Percentiles rank a stretch among this genome's conserved stretches.
These are phyloP conservation scores for Mustela lutreola DNA, from an alignment of 2,113 vertebrate species.

Conservation along the genomic window DNA sequence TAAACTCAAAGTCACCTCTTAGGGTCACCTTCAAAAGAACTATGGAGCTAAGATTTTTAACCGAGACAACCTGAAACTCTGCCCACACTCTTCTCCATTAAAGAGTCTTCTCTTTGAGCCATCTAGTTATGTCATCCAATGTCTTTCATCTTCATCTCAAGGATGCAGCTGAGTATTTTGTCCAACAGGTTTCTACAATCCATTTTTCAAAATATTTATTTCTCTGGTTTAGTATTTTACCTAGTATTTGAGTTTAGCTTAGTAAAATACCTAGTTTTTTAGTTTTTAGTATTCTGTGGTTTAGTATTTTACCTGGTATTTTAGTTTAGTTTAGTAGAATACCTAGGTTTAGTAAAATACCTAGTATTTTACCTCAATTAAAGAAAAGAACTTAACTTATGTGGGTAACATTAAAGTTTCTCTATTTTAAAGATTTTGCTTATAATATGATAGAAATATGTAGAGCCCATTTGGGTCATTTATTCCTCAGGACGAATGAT, in stretches of 20 bases:
- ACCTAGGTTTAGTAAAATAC: too few species aligned
- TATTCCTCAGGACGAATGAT: background rate
- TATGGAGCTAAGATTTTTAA: background rate
- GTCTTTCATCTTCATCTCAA: conserved; percentile 34
- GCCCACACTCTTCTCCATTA: background rate
- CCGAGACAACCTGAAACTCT: background rate
- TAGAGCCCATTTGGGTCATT: background rate
- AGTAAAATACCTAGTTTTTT: too few species aligned
- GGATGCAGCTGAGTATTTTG: background rate
- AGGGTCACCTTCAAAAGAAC: background rate
- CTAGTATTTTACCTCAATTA: too few species aligned
- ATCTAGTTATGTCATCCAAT: background rate
- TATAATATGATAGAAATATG: background rate
- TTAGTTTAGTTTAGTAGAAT: too few species aligned
- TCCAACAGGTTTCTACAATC: background rate
- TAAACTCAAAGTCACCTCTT: background rate
- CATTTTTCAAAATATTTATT: conserved; percentile 38
- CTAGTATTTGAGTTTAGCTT: too few species aligned
- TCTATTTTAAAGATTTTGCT: background rate
- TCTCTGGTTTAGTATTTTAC: background rate
- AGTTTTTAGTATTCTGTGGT: too few species aligned
- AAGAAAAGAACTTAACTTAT: background rate
- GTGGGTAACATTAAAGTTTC: background rate
- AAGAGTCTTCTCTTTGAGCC: background rate
- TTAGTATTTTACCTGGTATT: too few species aligned